Conservation (phyloP, 2,113 vertebrate species). For the Sphyrna mokarran region DNA sequence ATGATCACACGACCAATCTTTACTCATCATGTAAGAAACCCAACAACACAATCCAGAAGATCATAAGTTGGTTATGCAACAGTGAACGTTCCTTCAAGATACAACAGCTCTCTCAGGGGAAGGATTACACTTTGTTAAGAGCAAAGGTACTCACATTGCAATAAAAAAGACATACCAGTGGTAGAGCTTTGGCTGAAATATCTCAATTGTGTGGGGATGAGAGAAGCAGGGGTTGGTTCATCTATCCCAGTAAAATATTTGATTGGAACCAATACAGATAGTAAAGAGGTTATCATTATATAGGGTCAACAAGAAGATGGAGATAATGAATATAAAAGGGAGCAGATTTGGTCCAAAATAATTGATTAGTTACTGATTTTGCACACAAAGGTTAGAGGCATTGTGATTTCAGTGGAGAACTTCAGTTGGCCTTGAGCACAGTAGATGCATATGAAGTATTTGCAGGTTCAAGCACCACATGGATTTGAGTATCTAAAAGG, state of each 20-base stretch:
- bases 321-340: neutral
- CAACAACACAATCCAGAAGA: neutral
- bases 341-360: neutral
- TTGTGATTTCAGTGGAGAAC: neutral
- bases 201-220: neutral
- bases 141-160: too few relatives aligned
- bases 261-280: neutral
- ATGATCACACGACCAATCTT: neutral
- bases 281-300: neutral
- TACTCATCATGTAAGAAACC: neutral
- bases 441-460: too few relatives aligned
- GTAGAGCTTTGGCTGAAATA: slow-evolving; percentile 4
- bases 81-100: neutral
- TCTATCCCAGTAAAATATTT: neutral
- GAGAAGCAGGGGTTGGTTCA: too few relatives aligned
- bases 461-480: neutral
- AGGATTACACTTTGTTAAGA: too few relatives aligned
- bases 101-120: too few relatives aligned
- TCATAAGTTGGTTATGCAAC: neutral
- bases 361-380: neutral
- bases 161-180: too few relatives aligned
- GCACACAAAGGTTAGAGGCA: neutral
- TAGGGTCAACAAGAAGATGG: neutral
- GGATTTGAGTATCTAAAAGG: neutral
- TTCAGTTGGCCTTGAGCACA: neutral